phyloP scores from a whole-genome alignment of 2,113 vertebrate genomes.

The Perca flavescens region DNA sequence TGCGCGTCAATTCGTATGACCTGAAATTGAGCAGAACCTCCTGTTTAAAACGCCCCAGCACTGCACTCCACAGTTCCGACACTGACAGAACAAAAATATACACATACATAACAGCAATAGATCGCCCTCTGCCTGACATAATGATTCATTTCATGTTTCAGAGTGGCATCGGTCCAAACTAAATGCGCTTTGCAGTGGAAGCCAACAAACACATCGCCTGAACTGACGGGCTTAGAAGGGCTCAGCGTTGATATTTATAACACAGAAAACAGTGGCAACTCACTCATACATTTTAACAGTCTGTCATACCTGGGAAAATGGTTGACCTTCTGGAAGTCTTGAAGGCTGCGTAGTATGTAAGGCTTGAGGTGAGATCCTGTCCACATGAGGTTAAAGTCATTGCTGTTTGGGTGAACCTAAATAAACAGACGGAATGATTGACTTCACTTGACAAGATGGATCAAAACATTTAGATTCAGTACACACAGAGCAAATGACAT shows the following conservation, averaged over 20 bases:
- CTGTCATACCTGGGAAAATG: slow-evolving; percentile 94
- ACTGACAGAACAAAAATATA: slow-evolving; percentile 59
- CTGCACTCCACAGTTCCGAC: slow-evolving; percentile 23
- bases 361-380: slow-evolving; percentile 97
- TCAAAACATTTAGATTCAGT: slow-evolving; percentile 13
- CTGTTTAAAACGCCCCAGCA: slow-evolving; percentile 16
- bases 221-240: slow-evolving; percentile 44
- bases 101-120: slow-evolving; percentile 50
- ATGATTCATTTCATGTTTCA: slow-evolving; percentile 75
- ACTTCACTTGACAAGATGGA: background rate
- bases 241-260: slow-evolving; percentile 64
- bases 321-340: slow-evolving; percentile 97
- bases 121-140: slow-evolving; percentile 56
- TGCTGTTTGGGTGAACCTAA: slow-evolving; percentile 94
- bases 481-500: background rate
- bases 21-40: slow-evolving; percentile 79
- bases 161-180: slow-evolving; percentile 66
- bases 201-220: slow-evolving; percentile 71
- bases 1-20: slow-evolving; percentile 96
- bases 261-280: slow-evolving; percentile 42
- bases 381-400: slow-evolving; percentile 98
- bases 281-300: slow-evolving; percentile 6
- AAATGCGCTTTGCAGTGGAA: slow-evolving; percentile 64
- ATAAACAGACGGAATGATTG: slow-evolving; percentile 16
- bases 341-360: slow-evolving; percentile 90